Base-by-base conservation (phyloP, 2,797 vertebrate genomes). In the Pipistrellus pipistrellus region DNA sequence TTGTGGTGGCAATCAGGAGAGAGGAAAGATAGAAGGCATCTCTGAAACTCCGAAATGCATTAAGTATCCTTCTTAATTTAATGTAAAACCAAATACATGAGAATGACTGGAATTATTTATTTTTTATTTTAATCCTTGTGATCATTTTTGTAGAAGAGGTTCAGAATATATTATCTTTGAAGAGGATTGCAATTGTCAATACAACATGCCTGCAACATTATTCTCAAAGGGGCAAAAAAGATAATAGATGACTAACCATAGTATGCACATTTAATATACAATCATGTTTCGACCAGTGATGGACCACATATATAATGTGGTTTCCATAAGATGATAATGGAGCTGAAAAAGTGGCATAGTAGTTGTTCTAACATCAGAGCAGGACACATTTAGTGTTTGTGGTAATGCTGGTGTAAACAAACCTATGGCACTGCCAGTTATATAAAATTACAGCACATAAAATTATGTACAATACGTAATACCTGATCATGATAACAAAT, bases 171-270 rank as follows among this genome's bases (percentile, higher is more conserved):
- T 94, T 94, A 48, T 96, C 92, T 96, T 95, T 97, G 96, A 97
- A 97, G 96, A 97, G 89, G 82, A 96, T 91, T 96, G 91, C 88
- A 96, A 97, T 96, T 97, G 96, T 97, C 97, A 97, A 89, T 95
- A 88, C 23, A 96, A 95, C 78, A 92, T 96, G 78, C 72, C 93
- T 96, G 44, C 25, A 88, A 96, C n/a, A 72, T 81, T 95, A 68
- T 91, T 94, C 46, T 96, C n/a, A 55, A 82, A 46, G 38, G 1
- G 41, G 21, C 71, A 88, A 41, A 76, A 59, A 35, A 78, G 69
- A 88, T 92, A 90, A 78, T 71, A 93, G 73, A n/a, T 92, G 75
- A 46, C 30, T 92, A 0, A 46, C 30, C 91, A 0, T 81, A 88
- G 80, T 17, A 20, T 66, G 85, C 82, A 46, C 9, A 55, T 84